Base-by-base conservation (phyloP, 2,888 invertebrate species). In the Trachelus troglodyta region DNA sequence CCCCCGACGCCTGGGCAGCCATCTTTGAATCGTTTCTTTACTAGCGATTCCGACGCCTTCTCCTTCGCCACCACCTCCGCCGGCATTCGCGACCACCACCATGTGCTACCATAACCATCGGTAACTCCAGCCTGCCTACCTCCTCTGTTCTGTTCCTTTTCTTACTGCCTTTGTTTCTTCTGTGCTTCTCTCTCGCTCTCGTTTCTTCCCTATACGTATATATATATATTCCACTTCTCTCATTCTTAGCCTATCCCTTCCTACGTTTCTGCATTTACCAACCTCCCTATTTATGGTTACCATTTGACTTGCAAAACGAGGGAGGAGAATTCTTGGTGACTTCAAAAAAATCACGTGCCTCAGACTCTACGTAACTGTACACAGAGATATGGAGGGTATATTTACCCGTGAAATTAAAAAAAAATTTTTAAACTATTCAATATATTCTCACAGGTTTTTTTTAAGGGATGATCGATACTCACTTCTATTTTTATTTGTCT, bases 231-330 rank as follows among this genome's bases (percentile, higher is more conserved):
- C 37, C 74, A 74, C 35, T 69, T 75, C 69, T 77, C 31, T 34
- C 69, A 9, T 33, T 75, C 40, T 37, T 74, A 33, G n/a, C 73
- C 40, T 75, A 37, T 74, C 75, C 76, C 73, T 73, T 69, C 77
- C 77, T 81, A 80, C 81, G 79, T 80, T 75, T 75, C 76, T 68
- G 23, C 77, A 56, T 79, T 79, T 80, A 68, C 80, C 77, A 75
- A 78, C 82, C 82, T 82, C 83, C 85, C 85, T 86, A 84, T 85
- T 83, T 84, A 85, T 86, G 84, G 85, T 80, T 82, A 84, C 83
- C 81, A 89, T 88, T 89, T 88, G 88, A 89, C 85, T 89, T 89
- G 89, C 89, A 89, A 89, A 89, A 85, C 83, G 80, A 80, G 79
- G 82, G 81, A 81, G 82, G 81, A 81, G 83, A 83, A 83, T 82